Percentiles rank a stretch among this genome's conserved stretches.
These are phyloP conservation scores for Lordiphosa andalusiaca DNA, from an alignment of 2,888 invertebrate species.

Conservation along the genomic window DNA sequence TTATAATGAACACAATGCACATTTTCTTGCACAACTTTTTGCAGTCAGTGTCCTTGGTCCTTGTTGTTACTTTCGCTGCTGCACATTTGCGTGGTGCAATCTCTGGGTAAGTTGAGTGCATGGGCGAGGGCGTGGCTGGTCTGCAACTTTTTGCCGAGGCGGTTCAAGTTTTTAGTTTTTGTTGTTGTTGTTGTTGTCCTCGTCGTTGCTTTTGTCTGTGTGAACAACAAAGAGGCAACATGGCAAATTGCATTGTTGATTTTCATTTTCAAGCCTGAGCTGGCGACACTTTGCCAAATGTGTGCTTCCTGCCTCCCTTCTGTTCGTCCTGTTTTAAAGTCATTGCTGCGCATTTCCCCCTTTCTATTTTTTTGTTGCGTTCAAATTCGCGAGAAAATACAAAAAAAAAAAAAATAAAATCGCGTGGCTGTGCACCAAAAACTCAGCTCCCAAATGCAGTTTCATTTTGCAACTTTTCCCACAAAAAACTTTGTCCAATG, in stretches of 20 bases:
- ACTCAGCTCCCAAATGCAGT: conserved; percentile 60
- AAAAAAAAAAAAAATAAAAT: conserved; percentile 33
- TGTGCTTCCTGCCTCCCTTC: conserved; percentile 31
- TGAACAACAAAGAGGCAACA: conserved; percentile 51
- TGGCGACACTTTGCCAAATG: conserved; percentile 62
- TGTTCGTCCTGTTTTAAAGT: conserved; percentile 42
- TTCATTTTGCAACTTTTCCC: conserved; percentile 68
- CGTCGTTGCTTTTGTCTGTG: conserved; percentile 18
- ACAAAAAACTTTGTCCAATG: conserved; percentile 43
- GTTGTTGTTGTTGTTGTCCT: conserved; percentile 13
- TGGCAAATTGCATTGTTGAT: conserved; percentile 76
- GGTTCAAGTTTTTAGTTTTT: conserved; percentile 56
- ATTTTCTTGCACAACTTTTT: conserved; percentile 54
- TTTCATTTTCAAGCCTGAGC: conserved; percentile 73
- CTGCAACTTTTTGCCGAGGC: conserved; percentile 51
- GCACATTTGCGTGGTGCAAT: conserved; percentile 68
- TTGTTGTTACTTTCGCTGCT: conserved; percentile 52
- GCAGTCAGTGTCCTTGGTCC: conserved; percentile 52
- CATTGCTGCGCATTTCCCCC: conserved; percentile 68
- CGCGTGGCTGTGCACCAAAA: no score
- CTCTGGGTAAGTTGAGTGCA: conserved; percentile 52
- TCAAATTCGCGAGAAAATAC: conserved; percentile 46
- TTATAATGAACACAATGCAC: conserved; percentile 73
- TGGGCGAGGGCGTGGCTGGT: conserved; percentile 31
- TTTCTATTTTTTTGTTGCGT: conserved; percentile 37